Evolutionary conservation across 2,113 vertebrate genomes (phyloP), one percentile per base, ranked within the genome.

Genomic region (Drymodes brunneopygia): DNA sequence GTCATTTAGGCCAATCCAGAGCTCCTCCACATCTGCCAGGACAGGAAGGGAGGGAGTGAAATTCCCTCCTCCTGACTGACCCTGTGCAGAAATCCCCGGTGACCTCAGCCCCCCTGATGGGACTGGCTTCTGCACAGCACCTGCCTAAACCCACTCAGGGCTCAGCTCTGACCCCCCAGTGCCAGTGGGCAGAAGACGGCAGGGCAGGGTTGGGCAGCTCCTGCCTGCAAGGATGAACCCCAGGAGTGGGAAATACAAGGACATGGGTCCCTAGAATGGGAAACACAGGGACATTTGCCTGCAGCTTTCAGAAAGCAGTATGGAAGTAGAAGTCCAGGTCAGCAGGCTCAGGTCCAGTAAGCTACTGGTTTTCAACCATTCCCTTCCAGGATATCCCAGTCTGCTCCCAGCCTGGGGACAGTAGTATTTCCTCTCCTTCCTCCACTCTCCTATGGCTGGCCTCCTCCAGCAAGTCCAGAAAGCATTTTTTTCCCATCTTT

Each of bases 1-100:
- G 88, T 99, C 99, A 9, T 99, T 99, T 24, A 99, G 98, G 31
- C 99, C 99, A 15, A 99, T 98, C 99, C 99, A 99, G 31, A 99
- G 97, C 96, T 99, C 99, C 69, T 99, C 99, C 42, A 99, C 97
- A 21, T 99, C 99, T 99, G 97, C n/a, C 35, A 11, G 48, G 50
- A 74, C 57, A 81, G 69, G 20, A 78, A n/a, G 58, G 36, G 29
- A 19, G 35, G 8, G 18, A 44, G 5, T 51, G 50, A 86, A 35
- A 75, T 6, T 21, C 24, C 21, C 31, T 54, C 31, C 29, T 33
- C 29, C 28, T 23, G 7, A 9, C 47, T 38, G 64, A 45, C 27
- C 54, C 12, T 12, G 11, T 4, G 31, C 48, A 87, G 48, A 69
- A 47, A 4, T 12, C 14, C 4, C 2, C 1, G 0, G 9, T 17